phyloP scores from a whole-genome alignment of 1,140 invertebrate species.

The Macrosteles quadrilineatus region DNA sequence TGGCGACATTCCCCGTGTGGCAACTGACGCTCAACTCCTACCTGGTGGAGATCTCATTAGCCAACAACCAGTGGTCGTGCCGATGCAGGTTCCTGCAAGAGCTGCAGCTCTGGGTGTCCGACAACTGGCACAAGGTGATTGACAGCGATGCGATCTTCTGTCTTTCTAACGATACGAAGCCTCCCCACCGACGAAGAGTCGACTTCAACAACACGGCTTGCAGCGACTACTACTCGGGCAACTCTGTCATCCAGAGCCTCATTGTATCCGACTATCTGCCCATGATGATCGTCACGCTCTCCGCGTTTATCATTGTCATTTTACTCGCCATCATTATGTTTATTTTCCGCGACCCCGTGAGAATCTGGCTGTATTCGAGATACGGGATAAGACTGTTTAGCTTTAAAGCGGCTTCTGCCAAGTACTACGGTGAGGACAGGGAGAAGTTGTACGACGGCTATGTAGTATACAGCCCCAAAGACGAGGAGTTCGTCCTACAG shows the following conservation, averaged over 20 bases:
- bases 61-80: conserved; percentile 85
- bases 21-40: conserved; percentile 71
- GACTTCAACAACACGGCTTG: conserved; percentile 81
- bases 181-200: conserved; percentile 68
- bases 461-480: conserved; percentile 89
- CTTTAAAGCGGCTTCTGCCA: conserved; percentile 53
- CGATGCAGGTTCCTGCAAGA: conserved; percentile 87
- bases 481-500: conserved; percentile 85
- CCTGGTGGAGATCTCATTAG: conserved; percentile 70
- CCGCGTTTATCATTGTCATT: conserved; percentile 69
- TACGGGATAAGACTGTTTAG: conserved; percentile 78
- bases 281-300: conserved; percentile 73
- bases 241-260: conserved; percentile 79
- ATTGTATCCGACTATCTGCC: conserved; percentile 82
- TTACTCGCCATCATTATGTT: conserved; percentile 74
- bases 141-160: conserved; percentile 79
- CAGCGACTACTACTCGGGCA: conserved; percentile 79
- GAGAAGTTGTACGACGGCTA: conserved; percentile 92
- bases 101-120: conserved; percentile 78
- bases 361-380: conserved; percentile 84
- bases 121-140: conserved; percentile 76
- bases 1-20: conserved; percentile 83
- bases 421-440: conserved; percentile 65
- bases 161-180: conserved; percentile 72
- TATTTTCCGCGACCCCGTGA: conserved; percentile 78